A percentile compares a stretch with the other conserved stretches of the same genome.
These are phyloP conservation scores for Ophion ventricosus DNA, from an alignment of 2,888 invertebrate species.

Conservation along the genomic window DNA sequence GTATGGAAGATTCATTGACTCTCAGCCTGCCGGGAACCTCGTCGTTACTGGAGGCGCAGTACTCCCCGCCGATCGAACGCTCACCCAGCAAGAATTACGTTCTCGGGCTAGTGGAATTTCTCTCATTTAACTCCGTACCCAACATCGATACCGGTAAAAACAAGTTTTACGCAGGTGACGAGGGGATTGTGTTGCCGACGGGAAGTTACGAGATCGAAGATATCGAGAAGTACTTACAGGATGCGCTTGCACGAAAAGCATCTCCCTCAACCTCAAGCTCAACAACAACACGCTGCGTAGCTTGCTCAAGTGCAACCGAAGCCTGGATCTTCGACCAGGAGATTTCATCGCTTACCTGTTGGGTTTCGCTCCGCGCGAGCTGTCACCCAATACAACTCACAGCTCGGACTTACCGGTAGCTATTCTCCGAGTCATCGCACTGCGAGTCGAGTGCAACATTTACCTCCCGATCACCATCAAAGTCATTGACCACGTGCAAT, in stretches of 20 bases:
- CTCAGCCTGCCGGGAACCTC: constrained; percentile 70
- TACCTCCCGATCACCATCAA: constrained; percentile 65
- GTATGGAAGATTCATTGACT: constrained; percentile 55
- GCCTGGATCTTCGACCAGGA: constrained; percentile 37
- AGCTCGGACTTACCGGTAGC: constrained; percentile 65
- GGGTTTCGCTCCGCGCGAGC: constrained; percentile 26
- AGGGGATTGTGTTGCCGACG: neutral
- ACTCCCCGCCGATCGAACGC: constrained; percentile 72
- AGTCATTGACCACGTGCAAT: constrained; percentile 63
- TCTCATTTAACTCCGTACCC: constrained; percentile 73
- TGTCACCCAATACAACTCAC: constrained; percentile 40
- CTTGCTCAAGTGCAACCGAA: constrained; percentile 42
- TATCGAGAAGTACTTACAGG: too few relatives aligned
- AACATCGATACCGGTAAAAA: constrained; percentile 76
- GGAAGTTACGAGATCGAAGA: too few relatives aligned
- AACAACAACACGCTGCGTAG: constrained; percentile 12
- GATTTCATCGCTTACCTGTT: constrained; percentile 46
- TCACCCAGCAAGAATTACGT: too few relatives aligned
- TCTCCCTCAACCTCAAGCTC: too few relatives aligned
- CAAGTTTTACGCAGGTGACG: constrained; percentile 48
- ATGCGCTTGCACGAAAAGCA: too few relatives aligned
- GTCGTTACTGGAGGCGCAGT: constrained; percentile 68
- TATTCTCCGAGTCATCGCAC: constrained; percentile 64
- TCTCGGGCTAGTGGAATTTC: constrained; percentile 73
- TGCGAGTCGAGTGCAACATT: constrained; percentile 70